Percentiles rank a stretch among this genome's conserved stretches.
phyloP scores from a whole-genome alignment of 2,888 invertebrate genomes.

The Geophilus truncorum region DNA sequence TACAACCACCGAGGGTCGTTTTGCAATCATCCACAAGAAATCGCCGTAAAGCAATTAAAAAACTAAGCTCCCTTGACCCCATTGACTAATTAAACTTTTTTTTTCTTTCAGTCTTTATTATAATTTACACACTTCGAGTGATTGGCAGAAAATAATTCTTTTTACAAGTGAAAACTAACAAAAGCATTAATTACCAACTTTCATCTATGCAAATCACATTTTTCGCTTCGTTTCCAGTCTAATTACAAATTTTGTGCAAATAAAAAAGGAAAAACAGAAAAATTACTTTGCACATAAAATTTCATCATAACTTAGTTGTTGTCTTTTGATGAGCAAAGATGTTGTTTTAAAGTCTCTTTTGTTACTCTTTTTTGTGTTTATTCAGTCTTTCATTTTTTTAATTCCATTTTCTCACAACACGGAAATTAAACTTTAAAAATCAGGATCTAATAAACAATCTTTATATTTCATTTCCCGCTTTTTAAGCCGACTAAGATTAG shows the following conservation, averaged over 20 bases:
- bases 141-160: no score
- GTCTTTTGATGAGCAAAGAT: neutral
- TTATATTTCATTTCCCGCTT: neutral
- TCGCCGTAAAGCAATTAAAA: neutral
- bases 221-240: neutral
- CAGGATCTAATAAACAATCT: neutral
- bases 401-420: neutral
- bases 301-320: neutral
- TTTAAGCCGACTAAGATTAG: neutral
- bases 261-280: neutral
- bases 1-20: neutral
- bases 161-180: no score
- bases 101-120: no score
- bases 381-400: no score
- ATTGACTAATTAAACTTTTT: no score
- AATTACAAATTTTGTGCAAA: neutral
- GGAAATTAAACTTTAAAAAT: neutral
- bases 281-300: neutral
- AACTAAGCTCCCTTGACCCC: no score
- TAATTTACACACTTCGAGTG: no score
- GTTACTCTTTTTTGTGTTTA: no score
- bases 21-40: neutral
- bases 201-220: neutral
- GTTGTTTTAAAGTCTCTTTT: neutral
- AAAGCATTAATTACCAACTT: no score